Evolutionary conservation across 1,140 invertebrate species (phyloP).

Genomic region (Ceratina australensis): DNA sequence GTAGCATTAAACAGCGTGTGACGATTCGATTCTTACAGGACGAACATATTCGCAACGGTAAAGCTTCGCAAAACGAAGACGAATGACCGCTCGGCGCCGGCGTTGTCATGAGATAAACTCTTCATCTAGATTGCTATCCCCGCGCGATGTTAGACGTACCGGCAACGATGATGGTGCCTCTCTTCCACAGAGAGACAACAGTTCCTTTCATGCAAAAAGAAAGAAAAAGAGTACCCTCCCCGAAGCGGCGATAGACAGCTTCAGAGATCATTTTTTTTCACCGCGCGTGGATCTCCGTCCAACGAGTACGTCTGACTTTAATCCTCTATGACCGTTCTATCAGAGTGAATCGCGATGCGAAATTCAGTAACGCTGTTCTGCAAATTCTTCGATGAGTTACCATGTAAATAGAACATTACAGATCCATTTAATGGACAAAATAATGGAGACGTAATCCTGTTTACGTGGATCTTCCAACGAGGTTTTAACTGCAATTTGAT

Average conservation of each 20-base stretch:
- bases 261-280: slow-evolving; percentile 14
- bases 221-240: background rate
- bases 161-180: slow-evolving; percentile 13
- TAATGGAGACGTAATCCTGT: too few species aligned
- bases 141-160: slow-evolving; percentile 35
- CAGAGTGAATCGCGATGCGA: background rate
- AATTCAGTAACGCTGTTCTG: background rate
- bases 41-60: slow-evolving; percentile 90
- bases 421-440: background rate
- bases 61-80: slow-evolving; percentile 92
- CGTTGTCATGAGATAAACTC: slow-evolving; percentile 74
- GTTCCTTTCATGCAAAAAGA: slow-evolving; percentile 51
- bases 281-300: slow-evolving; percentile 42
- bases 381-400: background rate
- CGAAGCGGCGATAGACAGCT: slow-evolving; percentile 11
- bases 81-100: slow-evolving; percentile 90
- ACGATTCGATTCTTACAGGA: slow-evolving; percentile 81
- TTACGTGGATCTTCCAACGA: too few species aligned
- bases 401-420: too few species aligned
- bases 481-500: background rate
- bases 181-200: slow-evolving; percentile 42
- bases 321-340: slow-evolving; percentile 36
- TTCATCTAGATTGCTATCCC: slow-evolving; percentile 50
- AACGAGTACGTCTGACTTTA: slow-evolving; percentile 39
- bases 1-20: background rate